Evolutionary conservation across 2,797 vertebrate genomes (phyloP).

Genomic region (Hippoglossus hippoglossus): DNA sequence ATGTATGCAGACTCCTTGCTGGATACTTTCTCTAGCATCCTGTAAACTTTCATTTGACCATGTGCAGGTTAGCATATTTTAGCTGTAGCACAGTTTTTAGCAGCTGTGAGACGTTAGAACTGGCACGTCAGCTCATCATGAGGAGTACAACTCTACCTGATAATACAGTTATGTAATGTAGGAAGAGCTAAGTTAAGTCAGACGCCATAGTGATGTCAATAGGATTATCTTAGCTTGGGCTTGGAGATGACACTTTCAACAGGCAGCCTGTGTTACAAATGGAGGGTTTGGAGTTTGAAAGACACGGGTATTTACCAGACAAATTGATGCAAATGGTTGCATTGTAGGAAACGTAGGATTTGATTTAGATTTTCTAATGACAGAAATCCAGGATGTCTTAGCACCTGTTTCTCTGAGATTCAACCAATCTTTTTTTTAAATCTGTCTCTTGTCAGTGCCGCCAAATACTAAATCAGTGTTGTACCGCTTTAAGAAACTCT

Average conservation of each 20-base stretch:
- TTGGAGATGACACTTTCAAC: neutral
- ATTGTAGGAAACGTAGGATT: neutral
- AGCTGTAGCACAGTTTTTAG: neutral
- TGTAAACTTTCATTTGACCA: neutral
- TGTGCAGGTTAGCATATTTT: conserved; percentile 6
- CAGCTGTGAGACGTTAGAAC: neutral
- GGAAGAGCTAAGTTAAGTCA: too few relatives aligned
- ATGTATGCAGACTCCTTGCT: conserved; percentile 18
- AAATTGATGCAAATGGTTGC: neutral
- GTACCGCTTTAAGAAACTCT: neutral
- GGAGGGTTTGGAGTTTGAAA: neutral
- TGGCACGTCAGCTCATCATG: neutral
- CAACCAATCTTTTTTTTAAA: neutral
- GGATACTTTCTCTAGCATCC: conserved; percentile 2
- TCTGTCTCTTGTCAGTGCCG: neutral
- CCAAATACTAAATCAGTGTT: neutral
- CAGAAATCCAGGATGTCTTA: neutral
- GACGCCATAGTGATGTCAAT: neutral
- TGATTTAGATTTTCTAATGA: neutral
- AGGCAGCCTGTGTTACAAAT: neutral
- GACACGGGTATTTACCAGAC: neutral
- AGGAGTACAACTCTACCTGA: neutral
- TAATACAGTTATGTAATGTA: neutral
- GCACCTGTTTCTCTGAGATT: neutral
- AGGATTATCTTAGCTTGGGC: neutral